Percentiles rank a stretch among this genome's conserved stretches.
These are phyloP conservation scores for Dendronephthya gigantea DNA, from an alignment of 64 coral and sea anemone genomes.

Conservation along the genomic window DNA sequence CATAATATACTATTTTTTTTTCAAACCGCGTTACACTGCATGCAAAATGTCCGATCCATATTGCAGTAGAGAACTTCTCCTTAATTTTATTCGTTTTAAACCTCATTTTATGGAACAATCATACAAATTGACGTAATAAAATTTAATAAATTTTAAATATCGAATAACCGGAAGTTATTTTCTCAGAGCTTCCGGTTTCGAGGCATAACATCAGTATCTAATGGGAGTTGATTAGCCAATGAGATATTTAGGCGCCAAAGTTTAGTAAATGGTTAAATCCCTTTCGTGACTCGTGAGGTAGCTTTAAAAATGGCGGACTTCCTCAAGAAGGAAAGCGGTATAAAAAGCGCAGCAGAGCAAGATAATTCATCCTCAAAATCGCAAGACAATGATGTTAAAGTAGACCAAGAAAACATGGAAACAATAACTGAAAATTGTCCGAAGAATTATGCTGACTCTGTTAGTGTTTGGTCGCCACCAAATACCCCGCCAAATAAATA, in stretches of 20 bases:
- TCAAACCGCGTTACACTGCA: no score
- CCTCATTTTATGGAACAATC: no score
- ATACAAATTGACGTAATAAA: no score
- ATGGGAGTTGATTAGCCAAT: conserved; percentile 13
- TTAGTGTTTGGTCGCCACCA: conserved; percentile 14
- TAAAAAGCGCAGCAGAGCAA: background rate
- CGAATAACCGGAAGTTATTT: background rate
- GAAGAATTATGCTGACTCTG: background rate
- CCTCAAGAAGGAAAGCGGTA: background rate
- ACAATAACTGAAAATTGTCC: background rate
- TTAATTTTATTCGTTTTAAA: no score
- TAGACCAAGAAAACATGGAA: conserved; percentile 6
- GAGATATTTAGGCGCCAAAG: background rate
- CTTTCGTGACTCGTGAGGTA: background rate
- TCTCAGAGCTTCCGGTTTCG: background rate
- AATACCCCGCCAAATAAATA: conserved; percentile 22
- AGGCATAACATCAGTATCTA: background rate
- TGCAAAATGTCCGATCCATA: no score
- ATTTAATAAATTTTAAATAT: background rate
- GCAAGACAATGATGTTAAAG: background rate
- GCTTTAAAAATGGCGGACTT: conserved; percentile 13
- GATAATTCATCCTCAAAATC: background rate
- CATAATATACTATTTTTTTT: no score
- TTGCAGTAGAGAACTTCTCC: no score
- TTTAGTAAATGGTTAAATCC: conserved; percentile 6